A percentile compares a stretch with the other conserved stretches of the same genome.
These are phyloP conservation scores for Drosophila stalkeri DNA, from an alignment of 2,888 invertebrate genomes.

Conservation along the genomic window DNA sequence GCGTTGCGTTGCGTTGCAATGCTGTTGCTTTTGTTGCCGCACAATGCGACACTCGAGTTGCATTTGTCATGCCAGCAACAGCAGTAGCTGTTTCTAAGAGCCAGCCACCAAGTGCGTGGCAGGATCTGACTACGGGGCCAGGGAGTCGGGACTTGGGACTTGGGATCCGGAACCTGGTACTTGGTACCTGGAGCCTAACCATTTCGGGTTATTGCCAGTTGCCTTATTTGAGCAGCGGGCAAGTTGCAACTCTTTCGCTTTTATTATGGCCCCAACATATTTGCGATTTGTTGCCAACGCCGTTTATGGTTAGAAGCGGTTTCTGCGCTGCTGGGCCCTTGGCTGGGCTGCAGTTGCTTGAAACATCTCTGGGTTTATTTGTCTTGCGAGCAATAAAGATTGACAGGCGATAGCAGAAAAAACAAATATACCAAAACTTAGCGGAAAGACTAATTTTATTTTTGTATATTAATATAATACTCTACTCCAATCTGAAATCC, in stretches of 20 bases:
- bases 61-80: conserved; percentile 70
- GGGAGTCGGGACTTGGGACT: background rate
- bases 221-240: conserved; percentile 59
- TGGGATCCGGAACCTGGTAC: conserved; percentile 4
- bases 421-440: background rate
- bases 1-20: conserved; percentile 59
- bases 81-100: conserved; percentile 58
- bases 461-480: too few species aligned
- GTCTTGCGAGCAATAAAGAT: conserved; percentile 22
- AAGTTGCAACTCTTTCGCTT: conserved; percentile 66
- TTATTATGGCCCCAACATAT: conserved; percentile 52
- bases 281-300: conserved; percentile 52
- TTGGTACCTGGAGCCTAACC: conserved; percentile 54
- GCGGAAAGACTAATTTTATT: background rate
- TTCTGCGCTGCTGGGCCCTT: conserved; percentile 7
- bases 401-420: conserved; percentile 33
- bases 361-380: conserved; percentile 20
- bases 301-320: conserved; percentile 72
- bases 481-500: background rate
- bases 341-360: conserved; percentile 14
- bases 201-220: conserved; percentile 74
- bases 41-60: conserved; percentile 81
- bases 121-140: conserved; percentile 15
- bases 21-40: conserved; percentile 54
- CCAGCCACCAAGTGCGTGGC: conserved; percentile 38